Evolutionary conservation across 2,888 invertebrate species (phyloP), one percentile per base, ranked within the genome.

Genomic region (Eilema depressum): DNA sequence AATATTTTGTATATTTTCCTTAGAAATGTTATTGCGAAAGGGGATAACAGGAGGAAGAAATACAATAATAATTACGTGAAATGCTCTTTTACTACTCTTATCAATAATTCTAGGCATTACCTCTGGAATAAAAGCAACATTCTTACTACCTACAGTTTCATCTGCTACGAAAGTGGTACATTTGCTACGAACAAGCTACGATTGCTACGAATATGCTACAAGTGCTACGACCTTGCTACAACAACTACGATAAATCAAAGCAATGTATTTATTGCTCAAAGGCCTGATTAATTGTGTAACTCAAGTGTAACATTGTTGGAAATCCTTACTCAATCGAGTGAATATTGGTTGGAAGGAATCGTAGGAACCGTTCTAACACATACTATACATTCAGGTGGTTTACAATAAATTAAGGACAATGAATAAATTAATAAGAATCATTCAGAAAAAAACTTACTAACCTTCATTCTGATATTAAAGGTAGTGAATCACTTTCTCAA

Each of bases 121-220:
- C n/a, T 53, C n/a, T 7, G 47, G 20, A 7, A 20, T 20, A 5
- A 47, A 20, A 47, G 20, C 11, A 5, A 2, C 11, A 17, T 1
- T 26, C 10, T 25, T 14, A 0, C 26, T 28, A 59, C 4, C 26
- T 28, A 59, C 59, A 7, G 17, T 17, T 26, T 0, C 17, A 26
- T 17, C 25, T 59, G 28, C 26, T 59, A 25, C 59, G 25, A 59
- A 25, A 57, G 12, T 57, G 14, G 7, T 12, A 26, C 5, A 25
- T 25, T 5, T 33, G 57, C 65, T 65, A 66, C 66, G 57, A 57
- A 57, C 33, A 25, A 33, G 56, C 20, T 66, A 66, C 57, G 20
- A 20, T 20, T 56, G 28, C 64, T 64, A 53, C 64, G 64, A n/a
- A 53, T 25, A 25, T 57, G 56, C 57, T 65, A 65, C 56, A 56